Percentiles rank a stretch among this genome's conserved stretches.
phyloP scores from a whole-genome alignment of 2,888 invertebrate species.

The Amphipyra tragopoginis region DNA sequence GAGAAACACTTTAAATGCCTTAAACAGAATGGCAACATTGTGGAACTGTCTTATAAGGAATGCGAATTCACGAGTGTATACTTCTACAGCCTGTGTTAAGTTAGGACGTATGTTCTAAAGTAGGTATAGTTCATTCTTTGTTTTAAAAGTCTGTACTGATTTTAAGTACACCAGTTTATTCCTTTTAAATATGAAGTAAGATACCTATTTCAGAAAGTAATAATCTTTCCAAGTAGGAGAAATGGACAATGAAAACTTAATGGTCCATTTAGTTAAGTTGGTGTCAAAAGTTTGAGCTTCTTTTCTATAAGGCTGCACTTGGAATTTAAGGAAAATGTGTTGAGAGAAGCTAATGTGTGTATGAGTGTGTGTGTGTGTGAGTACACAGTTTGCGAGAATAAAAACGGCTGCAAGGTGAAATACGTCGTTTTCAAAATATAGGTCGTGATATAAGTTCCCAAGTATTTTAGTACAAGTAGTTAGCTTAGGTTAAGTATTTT shows the following conservation, averaged over 20 bases:
- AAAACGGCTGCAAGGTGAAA: slow-evolving; percentile 16
- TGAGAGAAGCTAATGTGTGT: no score
- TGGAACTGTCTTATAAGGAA: slow-evolving; percentile 47
- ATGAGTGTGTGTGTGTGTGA: no score
- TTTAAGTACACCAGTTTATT: slow-evolving; percentile 14
- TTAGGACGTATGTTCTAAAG: slow-evolving; percentile 7
- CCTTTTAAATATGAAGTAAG: slow-evolving; percentile 11
- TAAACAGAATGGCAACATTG: slow-evolving; percentile 45
- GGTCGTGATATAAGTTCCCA: no score
- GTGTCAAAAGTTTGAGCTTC: not conserved
- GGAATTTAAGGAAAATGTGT: not conserved
- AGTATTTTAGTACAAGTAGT: no score
- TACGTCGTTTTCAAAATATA: no score
- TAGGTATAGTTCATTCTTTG: slow-evolving; percentile 25
- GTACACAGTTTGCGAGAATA: no score
- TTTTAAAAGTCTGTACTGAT: slow-evolving; percentile 20
- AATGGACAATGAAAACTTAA: not conserved
- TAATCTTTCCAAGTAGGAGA: not conserved
- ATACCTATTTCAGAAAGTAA: not conserved
- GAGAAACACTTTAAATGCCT: slow-evolving; percentile 53
- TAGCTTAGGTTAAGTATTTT: no score
- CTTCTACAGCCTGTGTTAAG: slow-evolving; percentile 1
- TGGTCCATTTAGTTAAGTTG: not conserved
- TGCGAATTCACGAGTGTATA: slow-evolving; percentile 36
- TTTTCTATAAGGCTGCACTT: not conserved